phyloP scores from a whole-genome alignment of 2,888 invertebrate genomes.

The Sphaerophoria rueppellii region DNA sequence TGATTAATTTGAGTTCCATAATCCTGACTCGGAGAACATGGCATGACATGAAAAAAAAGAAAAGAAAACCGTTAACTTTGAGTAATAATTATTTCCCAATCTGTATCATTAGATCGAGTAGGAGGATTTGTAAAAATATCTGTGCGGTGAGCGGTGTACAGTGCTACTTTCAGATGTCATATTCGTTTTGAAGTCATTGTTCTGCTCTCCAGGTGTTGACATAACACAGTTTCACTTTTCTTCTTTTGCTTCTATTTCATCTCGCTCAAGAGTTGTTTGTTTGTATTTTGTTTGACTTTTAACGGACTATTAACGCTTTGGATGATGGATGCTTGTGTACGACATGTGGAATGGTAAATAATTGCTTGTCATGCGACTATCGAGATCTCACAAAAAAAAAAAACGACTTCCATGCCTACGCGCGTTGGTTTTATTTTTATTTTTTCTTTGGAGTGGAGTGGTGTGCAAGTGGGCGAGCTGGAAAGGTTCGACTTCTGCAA shows the following conservation, averaged over 20 bases:
- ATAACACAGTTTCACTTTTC: conserved; percentile 69
- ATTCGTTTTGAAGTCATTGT: conserved; percentile 53
- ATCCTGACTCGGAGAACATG: conserved; percentile 42
- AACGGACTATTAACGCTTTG: conserved; percentile 2
- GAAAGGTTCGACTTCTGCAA: conserved; percentile 37
- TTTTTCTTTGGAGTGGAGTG: not conserved
- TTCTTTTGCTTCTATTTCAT: conserved; percentile 23
- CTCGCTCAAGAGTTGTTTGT: not conserved
- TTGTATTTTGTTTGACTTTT: conserved; percentile 1
- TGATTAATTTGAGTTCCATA: conserved; percentile 57
- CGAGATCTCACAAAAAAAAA: conserved; percentile 47
- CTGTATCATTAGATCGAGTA: conserved; percentile 36
- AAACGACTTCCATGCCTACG: conserved; percentile 14
- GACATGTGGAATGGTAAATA: conserved; percentile 51
- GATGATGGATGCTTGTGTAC: conserved; percentile 50
- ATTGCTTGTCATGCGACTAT: conserved; percentile 55
- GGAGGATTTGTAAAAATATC: conserved; percentile 28
- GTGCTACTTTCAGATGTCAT: conserved; percentile 22
- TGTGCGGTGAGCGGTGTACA: conserved; percentile 21
- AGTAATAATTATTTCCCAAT: conserved; percentile 59
- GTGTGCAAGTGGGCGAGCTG: conserved; percentile 35
- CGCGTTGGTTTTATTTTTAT: not conserved
- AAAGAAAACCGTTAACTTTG: conserved; percentile 7
- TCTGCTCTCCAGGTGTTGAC: conserved; percentile 61
- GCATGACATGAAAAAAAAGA: not conserved